Evolutionary conservation across 2,113 vertebrate species (phyloP).

Genomic region (Oreochromis tanganicae): DNA sequence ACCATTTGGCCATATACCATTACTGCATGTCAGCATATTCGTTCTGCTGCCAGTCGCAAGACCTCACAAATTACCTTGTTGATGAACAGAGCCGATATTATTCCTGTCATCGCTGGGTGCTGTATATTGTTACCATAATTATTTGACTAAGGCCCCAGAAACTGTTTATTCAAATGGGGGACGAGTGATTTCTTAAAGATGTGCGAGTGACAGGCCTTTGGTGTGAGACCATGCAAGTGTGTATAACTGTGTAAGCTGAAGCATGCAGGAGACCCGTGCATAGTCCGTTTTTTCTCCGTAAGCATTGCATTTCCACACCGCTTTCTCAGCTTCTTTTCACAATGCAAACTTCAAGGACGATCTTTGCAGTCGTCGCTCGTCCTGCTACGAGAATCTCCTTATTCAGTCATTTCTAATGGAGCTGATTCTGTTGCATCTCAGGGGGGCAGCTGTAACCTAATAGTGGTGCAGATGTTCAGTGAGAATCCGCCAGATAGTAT

Average conservation of each 20-base stretch:
- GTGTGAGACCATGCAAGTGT: slow-evolving; percentile 8
- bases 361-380: neutral
- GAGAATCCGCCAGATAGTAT: slow-evolving; percentile 70
- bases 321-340: slow-evolving; percentile 31
- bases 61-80: slow-evolving; percentile 47
- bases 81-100: slow-evolving; percentile 51
- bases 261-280: neutral
- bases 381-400: slow-evolving; percentile 33
- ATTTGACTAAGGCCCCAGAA: slow-evolving; percentile 62
- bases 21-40: slow-evolving; percentile 49
- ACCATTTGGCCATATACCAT: slow-evolving; percentile 47
- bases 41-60: slow-evolving; percentile 1
- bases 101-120: slow-evolving; percentile 43
- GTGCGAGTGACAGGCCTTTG: slow-evolving; percentile 47
- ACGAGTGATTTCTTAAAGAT: slow-evolving; percentile 66
- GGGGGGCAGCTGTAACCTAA: slow-evolving; percentile 64
- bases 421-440: slow-evolving; percentile 48
- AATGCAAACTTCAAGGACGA: slow-evolving; percentile 49
- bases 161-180: slow-evolving; percentile 55
- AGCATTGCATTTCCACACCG: neutral
- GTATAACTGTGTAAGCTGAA: neutral
- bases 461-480: slow-evolving; percentile 75
- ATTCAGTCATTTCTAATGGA: slow-evolving; percentile 69
- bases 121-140: slow-evolving; percentile 65
- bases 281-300: neutral